Evolutionary conservation across 1,140 invertebrate species (phyloP).

Genomic region (Druon quercuslanigerum): DNA sequence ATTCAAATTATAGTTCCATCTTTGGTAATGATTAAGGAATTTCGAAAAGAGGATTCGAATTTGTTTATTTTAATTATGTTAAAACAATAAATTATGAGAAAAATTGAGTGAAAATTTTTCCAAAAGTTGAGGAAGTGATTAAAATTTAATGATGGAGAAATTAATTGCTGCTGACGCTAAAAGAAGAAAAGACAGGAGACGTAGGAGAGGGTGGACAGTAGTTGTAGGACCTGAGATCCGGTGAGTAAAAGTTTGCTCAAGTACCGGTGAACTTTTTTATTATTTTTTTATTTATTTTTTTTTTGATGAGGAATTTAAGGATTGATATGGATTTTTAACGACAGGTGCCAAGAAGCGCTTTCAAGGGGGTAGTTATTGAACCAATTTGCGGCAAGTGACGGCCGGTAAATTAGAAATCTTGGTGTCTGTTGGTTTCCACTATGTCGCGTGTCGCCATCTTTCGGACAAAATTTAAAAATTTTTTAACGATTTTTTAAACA

Average conservation of each 20-base stretch:
- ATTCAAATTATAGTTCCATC: too few relatives aligned
- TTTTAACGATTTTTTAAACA: too few relatives aligned
- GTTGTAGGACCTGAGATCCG: slow-evolving; percentile 79
- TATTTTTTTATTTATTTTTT: neutral
- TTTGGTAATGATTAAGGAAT: too few relatives aligned
- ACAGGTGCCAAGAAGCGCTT: neutral
- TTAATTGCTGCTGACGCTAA: slow-evolving; percentile 70
- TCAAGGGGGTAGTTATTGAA: neutral
- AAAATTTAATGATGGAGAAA: slow-evolving; percentile 65
- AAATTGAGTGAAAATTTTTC: neutral
- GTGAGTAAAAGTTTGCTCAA: slow-evolving; percentile 64
- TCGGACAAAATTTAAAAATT: too few relatives aligned
- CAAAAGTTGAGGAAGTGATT: neutral
- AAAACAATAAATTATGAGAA: too few relatives aligned
- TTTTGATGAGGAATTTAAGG: neutral
- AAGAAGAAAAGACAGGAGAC: slow-evolving; percentile 73
- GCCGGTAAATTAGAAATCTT: slow-evolving; percentile 19
- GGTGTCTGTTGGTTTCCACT: neutral
- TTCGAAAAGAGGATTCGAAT: too few relatives aligned
- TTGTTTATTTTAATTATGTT: too few relatives aligned
- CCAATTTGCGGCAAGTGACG: neutral
- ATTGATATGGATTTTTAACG: neutral
- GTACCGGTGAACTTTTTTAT: neutral
- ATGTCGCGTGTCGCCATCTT: slow-evolving; percentile 9
- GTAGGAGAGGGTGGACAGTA: slow-evolving; percentile 80